Evolutionary conservation across 2,888 invertebrate species (phyloP).

Genomic region (Papilio elwesi): DNA sequence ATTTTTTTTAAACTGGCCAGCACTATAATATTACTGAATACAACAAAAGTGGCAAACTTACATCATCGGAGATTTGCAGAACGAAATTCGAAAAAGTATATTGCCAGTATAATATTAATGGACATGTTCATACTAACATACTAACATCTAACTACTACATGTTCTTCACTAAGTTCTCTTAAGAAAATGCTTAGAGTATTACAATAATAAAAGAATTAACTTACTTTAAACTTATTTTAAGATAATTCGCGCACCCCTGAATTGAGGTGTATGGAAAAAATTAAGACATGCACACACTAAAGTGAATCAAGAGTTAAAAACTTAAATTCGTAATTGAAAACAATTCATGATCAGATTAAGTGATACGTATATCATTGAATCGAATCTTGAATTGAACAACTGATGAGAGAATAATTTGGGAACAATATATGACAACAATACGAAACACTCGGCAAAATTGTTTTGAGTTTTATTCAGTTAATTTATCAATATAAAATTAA

Average conservation of each 20-base stretch:
- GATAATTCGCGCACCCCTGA: not conserved
- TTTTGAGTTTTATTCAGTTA: slow-evolving; percentile 29
- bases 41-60: too few relatives aligned
- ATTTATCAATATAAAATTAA: slow-evolving; percentile 36
- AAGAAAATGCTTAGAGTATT: too few relatives aligned
- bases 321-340: not conserved
- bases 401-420: slow-evolving; percentile 25
- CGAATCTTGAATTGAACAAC: slow-evolving; percentile 28
- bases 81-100: too few relatives aligned
- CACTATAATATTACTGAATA: too few relatives aligned
- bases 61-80: too few relatives aligned
- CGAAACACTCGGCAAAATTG: slow-evolving; percentile 18
- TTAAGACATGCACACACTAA: not conserved
- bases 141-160: too few relatives aligned
- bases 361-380: not conserved
- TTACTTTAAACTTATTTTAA: too few relatives aligned
- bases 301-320: not conserved
- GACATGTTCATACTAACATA: too few relatives aligned
- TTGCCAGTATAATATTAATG: too few relatives aligned
- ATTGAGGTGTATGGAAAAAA: not conserved
- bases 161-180: too few relatives aligned
- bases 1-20: too few relatives aligned
- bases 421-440: slow-evolving; percentile 31
- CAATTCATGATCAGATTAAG: not conserved
- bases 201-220: too few relatives aligned